Conservation (phyloP, 2,113 vertebrate species). For the Pipra filicauda region DNA sequence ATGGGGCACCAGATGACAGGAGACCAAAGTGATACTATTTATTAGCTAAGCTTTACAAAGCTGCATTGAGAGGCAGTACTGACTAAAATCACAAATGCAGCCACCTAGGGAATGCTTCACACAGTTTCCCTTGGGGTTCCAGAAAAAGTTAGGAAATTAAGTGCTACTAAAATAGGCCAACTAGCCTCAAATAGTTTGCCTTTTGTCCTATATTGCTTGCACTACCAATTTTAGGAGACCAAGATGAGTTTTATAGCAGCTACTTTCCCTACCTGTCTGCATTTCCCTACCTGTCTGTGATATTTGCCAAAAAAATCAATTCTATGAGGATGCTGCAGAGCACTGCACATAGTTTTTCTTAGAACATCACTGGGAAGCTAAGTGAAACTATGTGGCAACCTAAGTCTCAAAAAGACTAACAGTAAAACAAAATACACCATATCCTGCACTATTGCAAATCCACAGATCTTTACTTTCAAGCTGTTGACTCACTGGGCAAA, state of each 20-base stretch:
- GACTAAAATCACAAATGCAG: not conserved
- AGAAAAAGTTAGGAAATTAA: not conserved
- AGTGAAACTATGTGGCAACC: not conserved
- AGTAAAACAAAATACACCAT: not conserved
- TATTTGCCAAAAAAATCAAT: not conserved
- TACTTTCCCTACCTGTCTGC: not conserved
- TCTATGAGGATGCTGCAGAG: not conserved
- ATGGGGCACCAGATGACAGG: not conserved
- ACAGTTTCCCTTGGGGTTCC: not conserved
- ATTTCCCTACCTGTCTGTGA: not conserved
- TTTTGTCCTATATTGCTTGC: not conserved
- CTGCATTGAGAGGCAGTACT: not conserved
- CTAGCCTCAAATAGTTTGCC: not conserved
- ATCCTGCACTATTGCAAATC: not conserved
- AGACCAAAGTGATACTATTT: conserved; percentile 3
- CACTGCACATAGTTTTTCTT: not conserved
- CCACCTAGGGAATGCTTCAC: not conserved
- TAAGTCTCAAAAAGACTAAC: not conserved
- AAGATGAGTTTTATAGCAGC: not conserved
- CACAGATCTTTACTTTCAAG: not conserved
- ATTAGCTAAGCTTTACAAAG: conserved; percentile 29
- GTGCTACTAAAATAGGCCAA: not conserved
- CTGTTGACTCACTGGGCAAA: not conserved
- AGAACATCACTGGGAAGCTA: not conserved
- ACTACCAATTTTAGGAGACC: not conserved